Conservation (phyloP, 2,888 invertebrate species). For the Sinopyrophorus schimmeli region DNA sequence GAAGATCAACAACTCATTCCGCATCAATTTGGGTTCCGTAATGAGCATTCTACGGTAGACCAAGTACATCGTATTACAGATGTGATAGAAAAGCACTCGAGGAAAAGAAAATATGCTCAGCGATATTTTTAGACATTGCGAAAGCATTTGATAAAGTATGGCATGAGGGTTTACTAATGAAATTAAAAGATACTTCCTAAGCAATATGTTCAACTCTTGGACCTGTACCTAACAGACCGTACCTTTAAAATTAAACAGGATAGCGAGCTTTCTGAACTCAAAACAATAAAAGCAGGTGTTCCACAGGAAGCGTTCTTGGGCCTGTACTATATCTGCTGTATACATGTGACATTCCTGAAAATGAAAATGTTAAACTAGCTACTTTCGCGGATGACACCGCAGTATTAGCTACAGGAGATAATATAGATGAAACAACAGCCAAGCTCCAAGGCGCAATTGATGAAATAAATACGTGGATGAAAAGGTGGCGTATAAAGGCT, state of each 20-base stretch:
- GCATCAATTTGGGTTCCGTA: slow-evolving; percentile 36
- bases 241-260: slow-evolving; percentile 19
- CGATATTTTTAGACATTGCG: slow-evolving; percentile 29
- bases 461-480: slow-evolving; percentile 20
- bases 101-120: slow-evolving; percentile 27
- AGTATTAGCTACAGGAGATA: slow-evolving; percentile 15
- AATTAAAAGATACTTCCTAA: slow-evolving; percentile 24
- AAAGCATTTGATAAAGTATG: slow-evolving; percentile 31
- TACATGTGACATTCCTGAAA: slow-evolving; percentile 24
- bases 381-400: slow-evolving; percentile 25
- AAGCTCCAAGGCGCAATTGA: slow-evolving; percentile 17
- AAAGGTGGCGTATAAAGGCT: slow-evolving; percentile 32
- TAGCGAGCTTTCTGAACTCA: slow-evolving; percentile 19
- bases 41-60: slow-evolving; percentile 34
- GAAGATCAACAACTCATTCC: slow-evolving; percentile 30
- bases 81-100: slow-evolving; percentile 26
- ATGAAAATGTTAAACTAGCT: slow-evolving; percentile 17
- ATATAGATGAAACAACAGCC: slow-evolving; percentile 12
- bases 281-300: slow-evolving; percentile 25
- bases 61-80: slow-evolving; percentile 31
- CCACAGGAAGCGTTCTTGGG: slow-evolving; percentile 28
- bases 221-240: slow-evolving; percentile 20
- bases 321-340: slow-evolving; percentile 22
- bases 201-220: slow-evolving; percentile 12
- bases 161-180: slow-evolving; percentile 25